Conservation (phyloP, 2,797 vertebrate genomes). For the Lepus oiostolus region DNA sequence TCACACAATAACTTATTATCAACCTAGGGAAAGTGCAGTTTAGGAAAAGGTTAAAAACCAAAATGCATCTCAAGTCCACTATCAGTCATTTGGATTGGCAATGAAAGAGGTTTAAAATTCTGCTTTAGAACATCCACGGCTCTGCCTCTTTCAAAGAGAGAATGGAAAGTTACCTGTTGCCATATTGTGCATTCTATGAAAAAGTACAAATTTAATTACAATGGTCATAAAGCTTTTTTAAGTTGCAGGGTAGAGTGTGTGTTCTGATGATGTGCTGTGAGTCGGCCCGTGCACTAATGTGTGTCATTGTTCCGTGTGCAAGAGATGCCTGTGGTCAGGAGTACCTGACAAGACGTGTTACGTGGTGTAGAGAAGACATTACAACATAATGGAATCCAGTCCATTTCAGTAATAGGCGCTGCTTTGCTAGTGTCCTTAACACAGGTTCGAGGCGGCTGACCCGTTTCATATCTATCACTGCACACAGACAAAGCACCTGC, state of each 20-base stretch:
- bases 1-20: not conserved
- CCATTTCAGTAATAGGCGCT: conserved; percentile 72
- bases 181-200: conserved; percentile 20
- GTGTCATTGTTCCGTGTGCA: not conserved
- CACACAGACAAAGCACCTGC: conserved; percentile 60
- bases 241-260: not conserved
- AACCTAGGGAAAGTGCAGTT: not conserved
- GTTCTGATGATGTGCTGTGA: not conserved
- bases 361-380: conserved; percentile 69
- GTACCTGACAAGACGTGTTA: conserved; percentile 76
- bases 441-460: conserved; percentile 73
- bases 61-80: not conserved
- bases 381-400: conserved; percentile 70
- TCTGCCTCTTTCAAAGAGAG: not conserved
- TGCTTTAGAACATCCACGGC: not conserved
- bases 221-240: conserved; percentile 28
- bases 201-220: not conserved
- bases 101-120: not conserved
- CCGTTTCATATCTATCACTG: conserved; percentile 57
- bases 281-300: conserved; percentile 15
- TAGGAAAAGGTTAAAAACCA: conserved; percentile 38
- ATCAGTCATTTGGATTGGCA: conserved; percentile 19
- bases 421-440: conserved; percentile 62
- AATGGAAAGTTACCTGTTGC: not conserved
- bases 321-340: conserved; percentile 49